Evolutionary conservation across 2,797 vertebrate species (phyloP), one percentile per base, ranked within the genome.

Genomic region (Calcarius lapponicus): DNA sequence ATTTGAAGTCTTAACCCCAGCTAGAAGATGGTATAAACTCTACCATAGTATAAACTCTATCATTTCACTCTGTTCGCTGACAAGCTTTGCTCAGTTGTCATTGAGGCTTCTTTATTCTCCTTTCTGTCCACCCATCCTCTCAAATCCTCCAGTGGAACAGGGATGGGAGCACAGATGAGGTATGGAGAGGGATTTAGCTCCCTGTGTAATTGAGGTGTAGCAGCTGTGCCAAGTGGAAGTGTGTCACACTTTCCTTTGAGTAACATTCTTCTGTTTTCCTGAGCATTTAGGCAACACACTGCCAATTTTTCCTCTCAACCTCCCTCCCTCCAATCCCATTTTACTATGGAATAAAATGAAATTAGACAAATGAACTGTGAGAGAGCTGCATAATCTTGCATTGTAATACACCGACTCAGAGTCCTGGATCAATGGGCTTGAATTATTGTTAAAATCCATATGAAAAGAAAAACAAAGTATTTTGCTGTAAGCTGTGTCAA

Each of bases 401-500:
- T 93, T 95, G 96, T 95, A 95, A 95, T 80, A 75, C 86, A 93
- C 69, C 50, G 32, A 47, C 80, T 94, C 16, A 10, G 67, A 93
- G 31, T 92, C 56, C 90, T 95, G 88, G 96, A 97, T 96, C 95
- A 87, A 88, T 96, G 84, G n/a, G 54, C 67, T 94, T 89, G 91
- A 88, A 95, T 97, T 96, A 92, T 86, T 93, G 95, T 86, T 72
- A 83, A 97, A 95, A 96, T 89, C 92, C 2, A 1, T 88, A 70
- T 88, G 75, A 94, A 97, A 95, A 64, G 75, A 34, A 95, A 96
- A 83, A 90, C 71, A 34, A 95, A 96, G 69, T 54, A 78, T 97
- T 95, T 96, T 88, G 95, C 95, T 90, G 56, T 87, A 92, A 96
- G 74, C 86, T 88, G 54, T 96, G 92, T 96, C 90, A 76, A 91